Evolutionary conservation across 2,113 vertebrate genomes (phyloP), one percentile per base, ranked within the genome.

Genomic region (Fulica atra): DNA sequence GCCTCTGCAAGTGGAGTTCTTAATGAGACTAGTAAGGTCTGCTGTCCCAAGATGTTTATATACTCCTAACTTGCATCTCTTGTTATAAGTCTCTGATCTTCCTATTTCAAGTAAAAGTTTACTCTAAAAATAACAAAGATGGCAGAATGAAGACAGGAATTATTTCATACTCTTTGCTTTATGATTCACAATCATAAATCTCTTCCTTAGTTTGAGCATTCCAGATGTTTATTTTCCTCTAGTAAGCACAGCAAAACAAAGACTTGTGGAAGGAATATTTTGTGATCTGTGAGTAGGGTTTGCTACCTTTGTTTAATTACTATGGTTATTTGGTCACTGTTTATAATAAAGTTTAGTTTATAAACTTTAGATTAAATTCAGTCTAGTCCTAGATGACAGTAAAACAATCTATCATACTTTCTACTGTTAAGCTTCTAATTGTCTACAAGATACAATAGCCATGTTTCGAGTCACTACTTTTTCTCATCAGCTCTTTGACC

Each of bases 31-130:
- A 33, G 20, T 65, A 74, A 48, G 5, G 40, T 72, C 63, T 21
- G 17, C 44, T 74, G 2, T 78, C 21, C 26, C 2, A 11, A 94
- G 73, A 51, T 86, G 85, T 91, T 97, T 94, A 93, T 50, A 46
- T 69, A 59, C 88, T 86, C 13, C 25, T 68, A 54, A 54, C 42
- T 71, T 66, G 15, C 33, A 68, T 59, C 12, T 88, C 50, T 73
- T 79, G 50, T 44, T 74, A 80, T 44, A 94, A 83, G 36, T 61
- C 94, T 93, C 86, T 89, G 77, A 86, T 95, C 76, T 91, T 76
- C 61, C 18, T 60, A 83, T 76, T 86, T 91, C 46, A 84, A 60
- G 60, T 79, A 80, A 33, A 93, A 93, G 13, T 71, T 93, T 40
- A 57, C 11, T 72, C 42, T 85, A 87, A 90, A 89, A 94, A 94